phyloP scores from a whole-genome alignment of 2,113 vertebrate genomes.

The Embiotoca jacksoni region DNA sequence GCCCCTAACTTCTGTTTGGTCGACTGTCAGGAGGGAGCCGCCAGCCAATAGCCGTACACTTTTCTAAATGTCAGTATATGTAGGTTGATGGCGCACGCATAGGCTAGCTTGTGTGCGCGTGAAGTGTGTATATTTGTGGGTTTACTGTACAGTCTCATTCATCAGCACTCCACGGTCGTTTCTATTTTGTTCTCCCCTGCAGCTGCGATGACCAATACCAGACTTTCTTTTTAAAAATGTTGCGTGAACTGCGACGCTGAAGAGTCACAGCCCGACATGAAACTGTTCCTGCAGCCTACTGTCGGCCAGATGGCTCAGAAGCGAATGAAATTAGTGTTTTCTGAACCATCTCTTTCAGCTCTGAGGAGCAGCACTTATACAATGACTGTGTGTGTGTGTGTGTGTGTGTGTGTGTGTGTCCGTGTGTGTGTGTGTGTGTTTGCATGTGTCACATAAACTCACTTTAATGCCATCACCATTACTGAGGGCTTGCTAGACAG shows the following conservation, averaged over 20 bases:
- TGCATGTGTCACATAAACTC: constrained; percentile 58
- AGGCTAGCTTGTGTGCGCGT: no score
- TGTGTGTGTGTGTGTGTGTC: constrained; percentile 2
- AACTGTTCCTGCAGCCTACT: constrained; percentile 13
- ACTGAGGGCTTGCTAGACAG: constrained; percentile 71
- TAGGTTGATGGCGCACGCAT: constrained; percentile 37
- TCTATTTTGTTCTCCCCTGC: constrained; percentile 17
- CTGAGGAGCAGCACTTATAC: constrained; percentile 46
- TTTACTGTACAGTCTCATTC: constrained; percentile 14
- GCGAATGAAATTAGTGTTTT: constrained; percentile 41
- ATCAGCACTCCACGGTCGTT: constrained; percentile 3
- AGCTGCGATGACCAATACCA: constrained; percentile 10
- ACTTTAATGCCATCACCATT: constrained; percentile 71
- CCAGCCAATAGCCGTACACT: constrained; percentile 51
- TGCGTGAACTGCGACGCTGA: constrained; percentile 9
- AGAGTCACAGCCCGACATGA: constrained; percentile 3
- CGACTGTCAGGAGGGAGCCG: constrained; percentile 56
- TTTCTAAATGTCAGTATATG: constrained; percentile 71
- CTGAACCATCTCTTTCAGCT: constrained; percentile 47
- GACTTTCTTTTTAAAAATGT: constrained; percentile 29
- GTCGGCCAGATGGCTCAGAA: constrained; percentile 52
- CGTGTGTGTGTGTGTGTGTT: constrained; percentile 10
- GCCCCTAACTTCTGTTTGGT: constrained; percentile 61
- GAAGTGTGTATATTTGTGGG: constrained; percentile 1
- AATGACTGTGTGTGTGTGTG: constrained; percentile 42